Conservation (phyloP, 1,140 invertebrate species). For the Formica selysi region DNA sequence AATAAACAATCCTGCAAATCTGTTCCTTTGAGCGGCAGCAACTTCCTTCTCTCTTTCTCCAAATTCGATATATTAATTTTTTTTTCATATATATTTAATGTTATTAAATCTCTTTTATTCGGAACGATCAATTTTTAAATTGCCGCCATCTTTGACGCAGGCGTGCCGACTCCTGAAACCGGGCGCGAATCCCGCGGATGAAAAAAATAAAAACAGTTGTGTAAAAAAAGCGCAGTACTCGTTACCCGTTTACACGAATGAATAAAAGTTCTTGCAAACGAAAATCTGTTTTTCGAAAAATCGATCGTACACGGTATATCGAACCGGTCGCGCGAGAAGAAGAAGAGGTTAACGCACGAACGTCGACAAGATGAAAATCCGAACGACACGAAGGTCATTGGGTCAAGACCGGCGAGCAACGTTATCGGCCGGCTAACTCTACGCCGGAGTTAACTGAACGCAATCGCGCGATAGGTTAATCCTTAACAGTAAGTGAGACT, state of each 20-base stretch:
- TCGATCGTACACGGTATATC: not conserved
- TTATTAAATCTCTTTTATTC: too few relatives aligned
- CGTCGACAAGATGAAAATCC: slow-evolving; percentile 47
- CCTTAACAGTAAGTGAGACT: slow-evolving; percentile 52
- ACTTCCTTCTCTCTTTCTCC: too few relatives aligned
- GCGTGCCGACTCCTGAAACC: not conserved
- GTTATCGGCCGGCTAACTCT: slow-evolving; percentile 64
- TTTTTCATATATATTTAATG: too few relatives aligned
- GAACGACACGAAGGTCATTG: slow-evolving; percentile 81
- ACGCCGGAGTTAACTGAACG: slow-evolving; percentile 50
- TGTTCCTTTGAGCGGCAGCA: too few relatives aligned
- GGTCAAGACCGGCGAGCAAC: slow-evolving; percentile 78
- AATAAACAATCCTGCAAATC: not conserved
- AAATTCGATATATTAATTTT: too few relatives aligned
- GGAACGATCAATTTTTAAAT: slow-evolving; percentile 5
- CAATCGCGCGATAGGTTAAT: slow-evolving; percentile 19
- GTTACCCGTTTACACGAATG: not conserved
- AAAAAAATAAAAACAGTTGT: slow-evolving; percentile 47
- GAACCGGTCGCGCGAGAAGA: not conserved
- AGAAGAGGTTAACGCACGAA: slow-evolving; percentile 49
- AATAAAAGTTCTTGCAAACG: not conserved
- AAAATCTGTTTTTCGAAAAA: not conserved
- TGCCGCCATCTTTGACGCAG: slow-evolving; percentile 52
- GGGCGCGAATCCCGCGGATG: slow-evolving; percentile 36
- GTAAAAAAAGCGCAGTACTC: not conserved